phyloP scores from a whole-genome alignment of 2,888 invertebrate genomes.

The Euclidia mi region DNA sequence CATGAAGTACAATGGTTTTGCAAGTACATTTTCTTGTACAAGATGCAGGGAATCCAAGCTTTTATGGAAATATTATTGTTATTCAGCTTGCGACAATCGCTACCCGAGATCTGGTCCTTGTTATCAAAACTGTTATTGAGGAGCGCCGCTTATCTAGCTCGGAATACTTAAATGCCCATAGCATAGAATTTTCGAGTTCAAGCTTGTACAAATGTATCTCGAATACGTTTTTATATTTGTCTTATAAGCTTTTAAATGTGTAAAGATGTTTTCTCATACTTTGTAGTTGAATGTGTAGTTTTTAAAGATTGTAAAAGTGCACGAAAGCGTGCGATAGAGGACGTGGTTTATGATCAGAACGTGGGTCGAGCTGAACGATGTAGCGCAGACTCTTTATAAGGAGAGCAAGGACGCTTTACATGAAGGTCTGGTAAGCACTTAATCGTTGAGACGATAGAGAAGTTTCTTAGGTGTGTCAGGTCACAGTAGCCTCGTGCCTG shows the following conservation, averaged over 20 bases:
- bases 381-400: slow-evolving; percentile 2
- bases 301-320: slow-evolving; percentile 1
- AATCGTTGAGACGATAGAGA: neutral
- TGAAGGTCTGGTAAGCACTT: slow-evolving; percentile 8
- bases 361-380: slow-evolving; percentile 1
- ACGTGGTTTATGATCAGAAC: neutral
- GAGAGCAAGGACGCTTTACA: slow-evolving; percentile 5
- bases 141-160: slow-evolving; percentile 37
- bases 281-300: slow-evolving; percentile 1
- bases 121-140: slow-evolving; percentile 51
- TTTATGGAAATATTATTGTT: slow-evolving; percentile 53
- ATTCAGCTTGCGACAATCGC: slow-evolving; percentile 45
- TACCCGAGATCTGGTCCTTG: slow-evolving; percentile 43
- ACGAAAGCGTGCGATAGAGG: neutral
- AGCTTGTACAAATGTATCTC: slow-evolving; percentile 7
- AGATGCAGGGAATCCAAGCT: slow-evolving; percentile 36
- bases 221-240: slow-evolving; percentile 2
- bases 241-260: neutral
- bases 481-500: no score
- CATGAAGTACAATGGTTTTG: slow-evolving; percentile 28
- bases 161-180: slow-evolving; percentile 41
- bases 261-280: neutral
- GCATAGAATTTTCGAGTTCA: slow-evolving; percentile 29
- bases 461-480: neutral
- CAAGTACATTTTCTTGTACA: slow-evolving; percentile 34